phyloP scores from a whole-genome alignment of 2,797 vertebrate species.

The Nannoperca australis region DNA sequence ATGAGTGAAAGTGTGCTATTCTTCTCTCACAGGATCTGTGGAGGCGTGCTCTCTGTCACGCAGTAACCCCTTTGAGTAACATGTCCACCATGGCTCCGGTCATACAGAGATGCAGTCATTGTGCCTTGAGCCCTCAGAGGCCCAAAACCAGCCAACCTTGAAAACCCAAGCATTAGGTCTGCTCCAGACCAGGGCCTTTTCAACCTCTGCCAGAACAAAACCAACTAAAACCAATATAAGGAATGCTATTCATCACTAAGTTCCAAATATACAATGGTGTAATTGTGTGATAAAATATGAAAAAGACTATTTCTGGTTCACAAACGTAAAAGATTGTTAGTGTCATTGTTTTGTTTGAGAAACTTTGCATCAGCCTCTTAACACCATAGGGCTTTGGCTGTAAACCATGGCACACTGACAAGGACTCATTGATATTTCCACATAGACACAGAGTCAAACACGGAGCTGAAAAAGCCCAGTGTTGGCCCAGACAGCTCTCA shows the following conservation, averaged over 20 bases:
- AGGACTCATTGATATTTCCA: conserved; percentile 72
- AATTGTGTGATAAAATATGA: conserved; percentile 41
- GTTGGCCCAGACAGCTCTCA: conserved; percentile 64
- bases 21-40: conserved; percentile 64
- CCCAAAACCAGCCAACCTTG: conserved; percentile 76
- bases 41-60: conserved; percentile 74
- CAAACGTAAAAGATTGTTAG: conserved; percentile 33
- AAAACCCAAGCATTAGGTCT: conserved; percentile 73
- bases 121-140: conserved; percentile 69
- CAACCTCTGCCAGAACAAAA: conserved; percentile 64
- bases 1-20: conserved; percentile 63
- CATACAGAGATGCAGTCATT: conserved; percentile 72
- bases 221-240: conserved; percentile 58
- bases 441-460: conserved; percentile 51
- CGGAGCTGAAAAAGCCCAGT: conserved; percentile 48
- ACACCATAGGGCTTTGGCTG: conserved; percentile 49
- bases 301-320: conserved; percentile 5
- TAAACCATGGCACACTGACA: conserved; percentile 57
- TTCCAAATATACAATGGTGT: conserved; percentile 50
- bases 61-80: conserved; percentile 71
- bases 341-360: conserved; percentile 41
- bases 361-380: conserved; percentile 26
- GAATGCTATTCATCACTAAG: conserved; percentile 60
- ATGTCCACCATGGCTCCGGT: conserved; percentile 64
- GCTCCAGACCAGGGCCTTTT: conserved; percentile 71